Evolutionary conservation across 2,888 invertebrate genomes (phyloP), one percentile per base, ranked within the genome.

Genomic region (Melangyna quadrimaculata): DNA sequence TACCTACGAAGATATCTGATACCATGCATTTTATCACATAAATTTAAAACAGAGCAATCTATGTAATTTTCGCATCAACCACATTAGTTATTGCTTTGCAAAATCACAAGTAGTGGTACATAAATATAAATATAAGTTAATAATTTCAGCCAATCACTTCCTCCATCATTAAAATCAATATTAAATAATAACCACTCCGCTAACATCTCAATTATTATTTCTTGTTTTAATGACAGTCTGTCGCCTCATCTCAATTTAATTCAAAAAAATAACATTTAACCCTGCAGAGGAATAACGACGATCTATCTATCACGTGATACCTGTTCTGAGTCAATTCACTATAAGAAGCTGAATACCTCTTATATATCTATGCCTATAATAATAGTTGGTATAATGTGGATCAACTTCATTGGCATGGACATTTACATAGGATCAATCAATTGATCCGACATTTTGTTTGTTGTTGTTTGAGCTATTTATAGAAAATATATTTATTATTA

Each of bases 151-250:
- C 86, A 81, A 78, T 70, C 24, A n/a, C 73, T 77, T 81, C 81
- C 86, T 78, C 69, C 81, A 77, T 78, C 77, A 86, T 86, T 78
- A 86, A 73, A 81, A 73, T 81, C 86, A 86, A 86, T 86, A 78
- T 86, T 73, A 77, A 81, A 77, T 86, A 81, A 86, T 86, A 78
- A 86, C 81, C 73, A 61, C 86, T 69, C 69, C 73, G 81, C 72
- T 81, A 86, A 86, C 81, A 77, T 81, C 81, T 86, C 78, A 81
- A 81, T 86, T 77, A 86, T 69, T 69, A 48, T 53, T 35, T 51
- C 40, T 51, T 27, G 29, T 22, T 61, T 37, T 72, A 72, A 81
- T 81, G 51, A 51, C 32, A 67, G 59, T 71, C 70, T 79, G 79
- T 71, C 83, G 83, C 74, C 74, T 71, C 79, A 75, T 67, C 51